Percentiles rank a stretch among this genome's conserved stretches.
Evolutionary conservation across 2,888 invertebrate species (phyloP).

Genomic region (Leucophenga maculata): DNA sequence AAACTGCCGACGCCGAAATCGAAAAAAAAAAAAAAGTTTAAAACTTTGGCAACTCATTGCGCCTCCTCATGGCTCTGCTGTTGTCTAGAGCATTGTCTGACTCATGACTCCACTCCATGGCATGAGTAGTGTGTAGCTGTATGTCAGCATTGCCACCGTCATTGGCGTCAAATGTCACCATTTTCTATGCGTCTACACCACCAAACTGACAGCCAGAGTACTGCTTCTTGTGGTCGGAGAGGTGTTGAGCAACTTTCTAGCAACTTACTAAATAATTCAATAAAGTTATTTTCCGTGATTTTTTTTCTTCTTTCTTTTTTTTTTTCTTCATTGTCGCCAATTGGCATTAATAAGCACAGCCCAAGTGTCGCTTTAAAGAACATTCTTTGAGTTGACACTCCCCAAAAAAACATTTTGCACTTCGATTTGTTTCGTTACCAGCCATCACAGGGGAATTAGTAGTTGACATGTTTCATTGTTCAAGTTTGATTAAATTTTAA

Average conservation of each 20-base stretch:
- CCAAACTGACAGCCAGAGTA: too few species aligned
- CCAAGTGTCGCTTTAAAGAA: slow-evolving; percentile 9
- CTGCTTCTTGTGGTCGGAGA: slow-evolving; percentile 21
- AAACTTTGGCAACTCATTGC: slow-evolving; percentile 20
- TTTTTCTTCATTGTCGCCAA: slow-evolving; percentile 34
- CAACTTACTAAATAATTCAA: slow-evolving; percentile 62
- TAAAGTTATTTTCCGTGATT: slow-evolving; percentile 14
- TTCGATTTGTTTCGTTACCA: not conserved
- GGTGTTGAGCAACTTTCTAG: slow-evolving; percentile 57
- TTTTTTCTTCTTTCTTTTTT: slow-evolving; percentile 1
- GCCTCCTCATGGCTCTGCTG: not conserved
- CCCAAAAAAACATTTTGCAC: not conserved
- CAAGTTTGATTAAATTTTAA: slow-evolving; percentile 70
- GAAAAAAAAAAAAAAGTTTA: slow-evolving; percentile 44
- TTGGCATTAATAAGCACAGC: slow-evolving; percentile 12
- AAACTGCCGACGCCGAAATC: not conserved
- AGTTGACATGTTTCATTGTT: slow-evolving; percentile 30
- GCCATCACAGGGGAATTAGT: not conserved
- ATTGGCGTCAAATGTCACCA: too few species aligned
- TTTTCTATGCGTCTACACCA: too few species aligned
- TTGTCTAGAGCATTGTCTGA: slow-evolving; percentile 17
- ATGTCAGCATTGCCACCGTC: too few species aligned
- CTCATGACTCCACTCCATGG: too few species aligned
- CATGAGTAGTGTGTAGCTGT: too few species aligned
- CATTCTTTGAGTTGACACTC: not conserved